A percentile compares a stretch with the other conserved stretches of the same genome.
Conservation (phyloP, 2,888 invertebrate species). For the Ectropis crepuscularia region DNA sequence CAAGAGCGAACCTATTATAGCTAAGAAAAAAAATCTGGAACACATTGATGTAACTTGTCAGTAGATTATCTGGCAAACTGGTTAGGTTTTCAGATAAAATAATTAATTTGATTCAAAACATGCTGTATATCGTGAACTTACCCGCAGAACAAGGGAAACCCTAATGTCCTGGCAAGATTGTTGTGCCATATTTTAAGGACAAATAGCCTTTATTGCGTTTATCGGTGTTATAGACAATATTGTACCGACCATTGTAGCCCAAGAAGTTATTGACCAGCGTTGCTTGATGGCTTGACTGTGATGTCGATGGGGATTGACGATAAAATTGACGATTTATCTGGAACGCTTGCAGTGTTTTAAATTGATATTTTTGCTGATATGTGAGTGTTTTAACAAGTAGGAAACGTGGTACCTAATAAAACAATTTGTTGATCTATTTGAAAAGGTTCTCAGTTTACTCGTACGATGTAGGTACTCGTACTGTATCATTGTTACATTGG, state of each 20-base stretch:
- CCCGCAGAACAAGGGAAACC: constrained; percentile 56
- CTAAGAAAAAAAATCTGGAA: no score
- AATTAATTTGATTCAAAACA: constrained; percentile 10
- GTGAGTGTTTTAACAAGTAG: constrained; percentile 3
- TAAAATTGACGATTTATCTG: constrained; percentile 22
- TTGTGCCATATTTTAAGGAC: constrained; percentile 49
- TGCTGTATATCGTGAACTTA: constrained; percentile 35
- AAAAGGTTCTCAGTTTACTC: no score
- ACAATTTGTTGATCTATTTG: no score
- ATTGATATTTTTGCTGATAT: constrained; percentile 1
- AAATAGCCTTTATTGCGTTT: constrained; percentile 28
- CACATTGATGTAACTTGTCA: no score
- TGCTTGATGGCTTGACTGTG: neutral
- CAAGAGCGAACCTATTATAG: no score
- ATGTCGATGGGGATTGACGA: constrained; percentile 6
- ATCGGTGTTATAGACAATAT: constrained; percentile 26
- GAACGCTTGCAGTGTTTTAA: neutral
- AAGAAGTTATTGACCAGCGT: constrained; percentile 7
- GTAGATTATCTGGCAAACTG: no score
- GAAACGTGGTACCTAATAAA: no score
- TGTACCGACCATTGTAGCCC: constrained; percentile 28
- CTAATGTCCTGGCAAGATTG: constrained; percentile 55
- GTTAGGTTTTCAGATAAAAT: neutral
- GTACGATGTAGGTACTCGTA: no score
- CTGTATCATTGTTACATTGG: no score